Evolutionary conservation across 2,113 vertebrate genomes (phyloP), one percentile per base, ranked within the genome.

Genomic region (Turnix velox): DNA sequence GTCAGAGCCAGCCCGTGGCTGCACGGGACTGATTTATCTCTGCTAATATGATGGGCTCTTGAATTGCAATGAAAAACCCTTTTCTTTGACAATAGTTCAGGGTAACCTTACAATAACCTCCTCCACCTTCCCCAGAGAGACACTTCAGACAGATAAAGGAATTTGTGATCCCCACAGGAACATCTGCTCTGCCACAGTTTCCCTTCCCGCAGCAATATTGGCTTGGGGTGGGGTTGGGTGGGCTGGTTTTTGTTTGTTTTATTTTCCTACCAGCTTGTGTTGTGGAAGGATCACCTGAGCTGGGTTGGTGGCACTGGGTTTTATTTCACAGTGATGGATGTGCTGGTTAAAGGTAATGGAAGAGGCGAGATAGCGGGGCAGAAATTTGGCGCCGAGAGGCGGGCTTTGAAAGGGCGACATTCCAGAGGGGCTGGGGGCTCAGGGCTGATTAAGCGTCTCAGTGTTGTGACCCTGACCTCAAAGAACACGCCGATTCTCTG

Each of bases 391-490:
- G 94, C 96, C 96, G 55, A 73, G n/a, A 2, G 75, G 84, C 39
- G 45, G 1, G 48, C 94, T 95, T 73, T 93, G 96, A 82, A 91
- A 96, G 86, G 28, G 83, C 74, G 57, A 91, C 92, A 95, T 97
- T 96, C 94, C 95, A 75, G 97, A 97, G 96, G 97, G 97, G 97
- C 97, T 96, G 94, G 97, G 92, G 46, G 87, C 80, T 94, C 88
- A 93, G 92, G 90, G 81, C 94, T 97, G 97, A 98, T 98, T 97
- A 97, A 97, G 94, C 92, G 96, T 96, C 97, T 96, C 94, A 87
- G 96, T 72, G 87, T 86, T 59, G 84, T 97, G 98, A 98, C 98
- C 98, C 97, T 96, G 95, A 95, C 97, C 96, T 58, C 96, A 95
- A 92, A 97, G 97, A 95, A 96, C 87, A 80, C 58, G 92, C 94